Conservation (phyloP, 1,140 invertebrate genomes). For the Andricus grossulariae region DNA sequence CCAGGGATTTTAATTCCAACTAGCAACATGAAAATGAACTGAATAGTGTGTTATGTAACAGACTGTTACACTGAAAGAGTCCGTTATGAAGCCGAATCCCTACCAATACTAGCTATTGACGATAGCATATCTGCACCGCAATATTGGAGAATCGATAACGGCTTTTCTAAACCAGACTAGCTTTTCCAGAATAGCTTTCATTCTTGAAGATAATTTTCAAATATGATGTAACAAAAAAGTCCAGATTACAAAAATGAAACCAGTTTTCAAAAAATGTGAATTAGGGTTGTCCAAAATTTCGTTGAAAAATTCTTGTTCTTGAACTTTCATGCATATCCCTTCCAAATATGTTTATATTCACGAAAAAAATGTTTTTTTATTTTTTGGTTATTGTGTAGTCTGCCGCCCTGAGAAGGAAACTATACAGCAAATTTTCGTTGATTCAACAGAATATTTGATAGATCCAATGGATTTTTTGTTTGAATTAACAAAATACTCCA, state of each 20-base stretch:
- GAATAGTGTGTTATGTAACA: neutral
- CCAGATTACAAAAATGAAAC: neutral
- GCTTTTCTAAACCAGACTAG: slow-evolving; percentile 12
- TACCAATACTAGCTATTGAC: slow-evolving; percentile 5
- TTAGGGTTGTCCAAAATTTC: too few relatives aligned
- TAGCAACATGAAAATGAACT: neutral
- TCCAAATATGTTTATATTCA: too few relatives aligned
- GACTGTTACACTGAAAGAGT: slow-evolving; percentile 13
- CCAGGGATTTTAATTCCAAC: slow-evolving; percentile 1
- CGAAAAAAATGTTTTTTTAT: too few relatives aligned
- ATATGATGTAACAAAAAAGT: neutral
- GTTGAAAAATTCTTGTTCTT: too few relatives aligned
- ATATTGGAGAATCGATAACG: slow-evolving; percentile 21
- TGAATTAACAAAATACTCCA: too few relatives aligned
- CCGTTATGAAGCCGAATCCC: slow-evolving; percentile 8
- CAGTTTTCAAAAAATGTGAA: too few relatives aligned
- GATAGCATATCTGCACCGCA: slow-evolving; percentile 23
- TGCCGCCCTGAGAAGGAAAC: too few relatives aligned
- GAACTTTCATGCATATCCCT: too few relatives aligned
- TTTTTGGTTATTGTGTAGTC: too few relatives aligned
- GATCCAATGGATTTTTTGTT: too few relatives aligned
- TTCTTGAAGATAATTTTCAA: slow-evolving; percentile 14
- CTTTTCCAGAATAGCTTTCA: slow-evolving; percentile 13
- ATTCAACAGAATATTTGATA: too few relatives aligned
- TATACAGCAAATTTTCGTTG: too few relatives aligned